Percentiles rank a stretch among this genome's conserved stretches.
phyloP scores from a whole-genome alignment of 2,888 invertebrate species.

The Thera britannica region DNA sequence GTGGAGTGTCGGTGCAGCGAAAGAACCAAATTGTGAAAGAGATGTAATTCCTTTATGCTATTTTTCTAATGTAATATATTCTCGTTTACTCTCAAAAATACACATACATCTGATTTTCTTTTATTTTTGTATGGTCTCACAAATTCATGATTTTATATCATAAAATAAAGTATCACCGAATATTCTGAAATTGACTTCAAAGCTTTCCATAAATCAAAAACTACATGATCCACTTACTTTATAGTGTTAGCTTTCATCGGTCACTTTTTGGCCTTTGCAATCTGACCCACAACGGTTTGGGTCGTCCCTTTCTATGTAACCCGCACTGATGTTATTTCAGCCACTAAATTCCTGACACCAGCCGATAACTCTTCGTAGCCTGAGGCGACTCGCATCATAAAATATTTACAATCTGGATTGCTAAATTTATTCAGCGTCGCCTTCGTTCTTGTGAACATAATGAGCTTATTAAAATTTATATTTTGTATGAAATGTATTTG shows the following conservation, averaged over 20 bases:
- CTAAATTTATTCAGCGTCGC: conserved; percentile 33
- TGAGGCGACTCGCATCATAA: conserved; percentile 26
- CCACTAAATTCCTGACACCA: conserved; percentile 35
- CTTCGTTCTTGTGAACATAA: conserved; percentile 30
- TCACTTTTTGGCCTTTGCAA: conserved; percentile 32
- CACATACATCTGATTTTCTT: no score
- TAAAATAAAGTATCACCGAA: background rate
- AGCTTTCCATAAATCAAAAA: conserved; percentile 21
- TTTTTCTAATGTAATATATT: no score
- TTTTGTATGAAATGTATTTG: conserved; percentile 15
- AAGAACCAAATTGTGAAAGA: background rate
- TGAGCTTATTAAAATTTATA: conserved; percentile 27
- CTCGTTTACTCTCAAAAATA: no score
- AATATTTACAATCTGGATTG: conserved; percentile 41
- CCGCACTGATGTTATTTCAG: conserved; percentile 32
- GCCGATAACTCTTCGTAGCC: conserved; percentile 25
- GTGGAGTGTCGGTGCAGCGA: background rate
- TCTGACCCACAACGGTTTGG: conserved; percentile 29
- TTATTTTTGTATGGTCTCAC: no score
- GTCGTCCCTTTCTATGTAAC: conserved; percentile 38
- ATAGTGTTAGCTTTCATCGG: conserved; percentile 26
- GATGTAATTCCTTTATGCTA: no score
- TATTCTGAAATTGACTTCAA: background rate
- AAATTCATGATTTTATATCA: no score
- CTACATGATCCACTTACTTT: conserved; percentile 20